A percentile compares a stretch with the other conserved stretches of the same genome.
Conservation (phyloP, 2,888 invertebrate species). For the Pristionchus mayeri region DNA sequence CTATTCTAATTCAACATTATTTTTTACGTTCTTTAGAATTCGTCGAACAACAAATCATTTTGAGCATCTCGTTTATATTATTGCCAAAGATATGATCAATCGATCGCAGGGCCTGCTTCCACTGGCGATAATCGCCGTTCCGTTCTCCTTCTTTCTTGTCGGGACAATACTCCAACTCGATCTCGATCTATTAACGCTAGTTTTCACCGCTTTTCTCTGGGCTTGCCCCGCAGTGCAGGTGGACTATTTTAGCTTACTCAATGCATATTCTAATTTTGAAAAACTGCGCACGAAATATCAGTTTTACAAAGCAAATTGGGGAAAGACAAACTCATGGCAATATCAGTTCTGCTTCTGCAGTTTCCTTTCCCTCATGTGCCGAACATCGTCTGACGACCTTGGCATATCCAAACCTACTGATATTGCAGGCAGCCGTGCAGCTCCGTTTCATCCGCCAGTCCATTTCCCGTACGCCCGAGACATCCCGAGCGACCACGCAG, state of each 20-base stretch:
- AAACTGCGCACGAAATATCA: background rate
- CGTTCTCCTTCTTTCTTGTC: background rate
- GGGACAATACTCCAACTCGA: background rate
- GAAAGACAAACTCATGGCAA: too few species aligned
- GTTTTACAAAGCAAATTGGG: too few species aligned
- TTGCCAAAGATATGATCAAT: background rate
- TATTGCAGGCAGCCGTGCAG: slow-evolving; percentile 15
- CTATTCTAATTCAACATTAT: background rate
- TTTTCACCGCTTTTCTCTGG: background rate
- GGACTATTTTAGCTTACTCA: background rate
- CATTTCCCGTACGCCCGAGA: background rate
- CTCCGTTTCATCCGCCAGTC: background rate
- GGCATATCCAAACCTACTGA: too few species aligned
- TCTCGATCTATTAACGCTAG: background rate
- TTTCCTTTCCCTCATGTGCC: too few species aligned
- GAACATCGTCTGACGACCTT: too few species aligned
- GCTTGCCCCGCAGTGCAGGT: background rate
- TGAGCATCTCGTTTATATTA: background rate
- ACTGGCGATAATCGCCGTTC: background rate
- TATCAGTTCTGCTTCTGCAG: too few species aligned
- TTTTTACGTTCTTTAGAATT: background rate
- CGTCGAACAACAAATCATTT: background rate
- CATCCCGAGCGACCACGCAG: background rate
- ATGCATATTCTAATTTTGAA: background rate
- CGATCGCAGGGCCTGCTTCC: background rate